phyloP scores from a whole-genome alignment of 2,113 vertebrate genomes.

The Ibidorhyncha struthersii region DNA sequence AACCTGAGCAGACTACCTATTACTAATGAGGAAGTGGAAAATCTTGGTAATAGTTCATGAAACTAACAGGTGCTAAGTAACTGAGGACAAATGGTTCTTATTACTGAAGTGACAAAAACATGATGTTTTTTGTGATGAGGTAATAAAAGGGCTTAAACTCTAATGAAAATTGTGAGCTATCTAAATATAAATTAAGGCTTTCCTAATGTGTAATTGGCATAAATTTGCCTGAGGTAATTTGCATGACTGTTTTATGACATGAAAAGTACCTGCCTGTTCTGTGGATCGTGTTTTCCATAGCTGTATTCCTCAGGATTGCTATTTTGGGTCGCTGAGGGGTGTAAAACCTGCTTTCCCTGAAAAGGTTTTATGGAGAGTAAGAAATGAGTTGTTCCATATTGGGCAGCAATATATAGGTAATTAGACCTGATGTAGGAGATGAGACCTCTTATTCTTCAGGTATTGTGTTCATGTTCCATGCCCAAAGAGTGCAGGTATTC shows the following conservation, averaged over 20 bases:
- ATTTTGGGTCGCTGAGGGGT: neutral
- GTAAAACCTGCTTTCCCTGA: neutral
- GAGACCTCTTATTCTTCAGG: neutral
- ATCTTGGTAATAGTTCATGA: neutral
- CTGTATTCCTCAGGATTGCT: neutral
- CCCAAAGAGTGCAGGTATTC: neutral
- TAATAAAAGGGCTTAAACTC: neutral
- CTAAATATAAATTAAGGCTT: neutral
- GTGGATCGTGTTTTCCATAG: neutral
- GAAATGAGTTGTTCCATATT: rapidly evolving
- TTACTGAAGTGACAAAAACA: neutral
- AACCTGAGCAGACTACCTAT: neutral
- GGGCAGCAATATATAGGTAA: neutral
- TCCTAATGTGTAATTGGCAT: neutral
- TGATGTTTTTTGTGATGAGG: rapidly evolving
- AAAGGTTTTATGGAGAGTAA: neutral
- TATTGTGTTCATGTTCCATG: neutral
- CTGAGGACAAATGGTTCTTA: neutral
- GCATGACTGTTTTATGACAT: neutral
- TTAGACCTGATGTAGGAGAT: neutral
- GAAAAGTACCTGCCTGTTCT: neutral
- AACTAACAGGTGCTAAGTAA: neutral
- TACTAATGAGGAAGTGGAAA: neutral
- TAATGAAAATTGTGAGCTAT: neutral
- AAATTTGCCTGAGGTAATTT: neutral